These are phyloP conservation scores for Coptodon rendalli DNA, from an alignment of 2,113 vertebrate genomes.

Conservation along the genomic window DNA sequence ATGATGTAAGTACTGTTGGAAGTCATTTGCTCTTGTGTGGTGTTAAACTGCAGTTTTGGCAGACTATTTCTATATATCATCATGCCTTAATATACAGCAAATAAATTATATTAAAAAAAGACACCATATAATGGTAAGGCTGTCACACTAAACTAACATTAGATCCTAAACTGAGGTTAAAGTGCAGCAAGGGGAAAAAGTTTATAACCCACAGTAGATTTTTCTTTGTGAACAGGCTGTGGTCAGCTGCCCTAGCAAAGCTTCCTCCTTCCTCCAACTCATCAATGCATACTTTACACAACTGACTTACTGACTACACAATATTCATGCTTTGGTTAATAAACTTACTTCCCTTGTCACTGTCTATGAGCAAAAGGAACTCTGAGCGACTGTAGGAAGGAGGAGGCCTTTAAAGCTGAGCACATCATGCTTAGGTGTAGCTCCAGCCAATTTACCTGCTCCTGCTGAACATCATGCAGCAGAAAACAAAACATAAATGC, in stretches of 20 bases:
- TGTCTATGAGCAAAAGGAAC: not conserved
- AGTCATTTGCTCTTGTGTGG: not conserved
- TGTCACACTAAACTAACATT: not conserved
- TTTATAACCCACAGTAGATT: not conserved
- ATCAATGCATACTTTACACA: not conserved
- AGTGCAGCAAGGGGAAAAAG: not conserved
- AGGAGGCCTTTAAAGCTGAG: not conserved
- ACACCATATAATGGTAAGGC: not conserved
- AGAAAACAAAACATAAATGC: not conserved
- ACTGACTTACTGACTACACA: not conserved
- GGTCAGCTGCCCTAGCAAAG: not conserved
- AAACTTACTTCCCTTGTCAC: not conserved
- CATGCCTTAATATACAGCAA: not conserved
- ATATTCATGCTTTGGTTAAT: not conserved
- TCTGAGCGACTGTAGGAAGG: not conserved
- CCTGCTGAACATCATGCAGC: not conserved
- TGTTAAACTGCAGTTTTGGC: not conserved
- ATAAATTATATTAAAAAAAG: not conserved
- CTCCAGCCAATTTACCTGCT: not conserved
- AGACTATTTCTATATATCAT: not conserved
- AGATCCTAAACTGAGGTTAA: not conserved
- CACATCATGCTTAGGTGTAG: not conserved
- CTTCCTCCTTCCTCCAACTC: not conserved
- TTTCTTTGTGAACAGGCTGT: not conserved
- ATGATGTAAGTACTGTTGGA: not conserved